phyloP scores from a whole-genome alignment of 2,888 invertebrate genomes.

The Incurvaria masculella region DNA sequence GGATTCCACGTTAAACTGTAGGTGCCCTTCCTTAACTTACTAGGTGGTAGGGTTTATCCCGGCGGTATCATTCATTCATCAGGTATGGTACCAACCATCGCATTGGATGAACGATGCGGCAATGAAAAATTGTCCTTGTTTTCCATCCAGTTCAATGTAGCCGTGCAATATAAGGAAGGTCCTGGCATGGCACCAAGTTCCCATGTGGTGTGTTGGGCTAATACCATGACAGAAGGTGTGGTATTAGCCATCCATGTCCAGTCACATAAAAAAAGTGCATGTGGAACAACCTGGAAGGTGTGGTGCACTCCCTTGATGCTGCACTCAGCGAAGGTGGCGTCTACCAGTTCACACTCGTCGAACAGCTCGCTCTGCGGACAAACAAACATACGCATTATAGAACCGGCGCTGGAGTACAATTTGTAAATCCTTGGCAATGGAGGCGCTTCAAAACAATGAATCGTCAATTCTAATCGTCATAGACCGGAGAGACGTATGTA shows the following conservation, averaged over 20 bases:
- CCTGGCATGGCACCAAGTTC: neutral
- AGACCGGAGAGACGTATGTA: too few relatives aligned
- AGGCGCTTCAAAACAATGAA: too few relatives aligned
- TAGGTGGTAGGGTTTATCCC: neutral
- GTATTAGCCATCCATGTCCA: neutral
- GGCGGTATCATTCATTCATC: too few relatives aligned
- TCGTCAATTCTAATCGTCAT: too few relatives aligned
- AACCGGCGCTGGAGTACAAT: neutral
- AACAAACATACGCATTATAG: constrained; percentile 16
- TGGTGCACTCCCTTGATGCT: constrained; percentile 84
- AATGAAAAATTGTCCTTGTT: neutral
- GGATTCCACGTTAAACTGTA: too few relatives aligned
- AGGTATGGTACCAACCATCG: neutral
- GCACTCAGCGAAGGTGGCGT: constrained; percentile 84
- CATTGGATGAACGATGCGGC: neutral
- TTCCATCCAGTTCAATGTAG: neutral
- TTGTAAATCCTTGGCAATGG: neutral
- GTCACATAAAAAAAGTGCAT: neutral
- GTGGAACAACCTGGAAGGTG: constrained; percentile 73
- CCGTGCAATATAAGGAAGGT: neutral
- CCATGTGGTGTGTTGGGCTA: neutral
- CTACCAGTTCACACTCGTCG: constrained; percentile 84
- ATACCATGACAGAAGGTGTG: neutral
- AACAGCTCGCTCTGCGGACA: constrained; percentile 79
- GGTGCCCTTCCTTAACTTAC: neutral